Evolutionary conservation across 2,797 vertebrate species (phyloP), one percentile per base, ranked within the genome.

Genomic region (Heliangelus exortis): DNA sequence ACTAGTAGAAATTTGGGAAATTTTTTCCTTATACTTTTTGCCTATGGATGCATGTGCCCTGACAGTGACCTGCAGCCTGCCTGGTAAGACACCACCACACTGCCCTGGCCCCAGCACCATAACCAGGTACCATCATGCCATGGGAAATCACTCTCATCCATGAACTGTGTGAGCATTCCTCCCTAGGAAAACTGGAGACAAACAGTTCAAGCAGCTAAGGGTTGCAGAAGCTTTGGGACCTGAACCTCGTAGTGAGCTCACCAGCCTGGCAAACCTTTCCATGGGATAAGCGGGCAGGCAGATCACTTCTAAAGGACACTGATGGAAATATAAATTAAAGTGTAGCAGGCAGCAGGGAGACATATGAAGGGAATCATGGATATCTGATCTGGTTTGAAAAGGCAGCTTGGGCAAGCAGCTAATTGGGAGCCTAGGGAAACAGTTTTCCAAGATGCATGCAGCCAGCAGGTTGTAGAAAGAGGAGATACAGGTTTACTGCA

Each of bases 351-450:
- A 87, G 90, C 41, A 85, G 61, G 45, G 20, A 72, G 83, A 75
- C 8, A 29, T n/a, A 22, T 4, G 65, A 83, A 77, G 68, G 61
- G 65, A 74, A 68, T 57, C 15, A 29, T 5, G 69, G 91, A 36
- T 78, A 36, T 69, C 58, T 69, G 58, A 88, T 86, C 51, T 0
- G 0, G 34, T 84, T 91, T 84, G 79, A 77, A 87, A 69, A 78
- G 73, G 33, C 47, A 91, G 92, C 55, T 79, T 53, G 67, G 69
- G 47, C 8, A 85, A 76, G 89, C 28, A 6, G 58, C 69, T 95
- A 94, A 93, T 91, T 95, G 85, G 84, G 88, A 94, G 63, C 59
- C 63, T n/a, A 39, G 90, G 94, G 87, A 95, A 94, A 95, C 25
- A 43, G 72, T 47, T 81, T 90, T 50, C 58, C 34, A 3, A 47